These are phyloP conservation scores for Erebia ligea DNA, from an alignment of 2,888 invertebrate species.

Conservation along the genomic window DNA sequence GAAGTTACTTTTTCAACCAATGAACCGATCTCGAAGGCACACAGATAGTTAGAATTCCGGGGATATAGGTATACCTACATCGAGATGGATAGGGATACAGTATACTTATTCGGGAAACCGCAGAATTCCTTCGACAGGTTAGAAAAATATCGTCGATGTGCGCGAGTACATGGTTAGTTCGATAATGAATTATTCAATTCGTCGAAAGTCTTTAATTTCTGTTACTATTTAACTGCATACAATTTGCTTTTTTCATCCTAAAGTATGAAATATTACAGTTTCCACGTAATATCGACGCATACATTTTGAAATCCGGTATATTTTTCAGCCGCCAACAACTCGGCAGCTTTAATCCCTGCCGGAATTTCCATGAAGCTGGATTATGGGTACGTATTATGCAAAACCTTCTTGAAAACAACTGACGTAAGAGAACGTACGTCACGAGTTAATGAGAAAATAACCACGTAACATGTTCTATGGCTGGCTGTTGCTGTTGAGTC, in stretches of 20 bases:
- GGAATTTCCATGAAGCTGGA: constrained; percentile 18
- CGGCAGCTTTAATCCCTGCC: constrained; percentile 8
- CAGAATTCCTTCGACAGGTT: too few relatives aligned
- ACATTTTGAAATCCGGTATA: constrained; percentile 9
- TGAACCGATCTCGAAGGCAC: too few relatives aligned
- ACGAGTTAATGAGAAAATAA: constrained; percentile 14
- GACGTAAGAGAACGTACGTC: constrained; percentile 5
- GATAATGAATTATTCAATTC: not conserved
- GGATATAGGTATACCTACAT: too few relatives aligned
- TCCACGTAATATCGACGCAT: constrained; percentile 13
- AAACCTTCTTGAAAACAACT: constrained; percentile 11
- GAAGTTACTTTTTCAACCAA: too few relatives aligned
- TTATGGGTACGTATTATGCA: constrained; percentile 19
- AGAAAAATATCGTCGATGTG: too few relatives aligned
- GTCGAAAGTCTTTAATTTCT: too few relatives aligned
- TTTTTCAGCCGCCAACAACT: constrained; percentile 15
- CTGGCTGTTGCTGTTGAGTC: constrained; percentile 37
- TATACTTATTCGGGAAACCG: too few relatives aligned
- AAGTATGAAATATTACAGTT: constrained; percentile 9
- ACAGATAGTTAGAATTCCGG: too few relatives aligned
- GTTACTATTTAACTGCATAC: too few relatives aligned
- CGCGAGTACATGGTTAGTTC: too few relatives aligned
- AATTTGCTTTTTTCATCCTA: not conserved
- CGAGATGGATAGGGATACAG: too few relatives aligned
- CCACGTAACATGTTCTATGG: constrained; percentile 32